Evolutionary conservation across 2,888 invertebrate species (phyloP).

Genomic region (Polydesmus complanatus): DNA sequence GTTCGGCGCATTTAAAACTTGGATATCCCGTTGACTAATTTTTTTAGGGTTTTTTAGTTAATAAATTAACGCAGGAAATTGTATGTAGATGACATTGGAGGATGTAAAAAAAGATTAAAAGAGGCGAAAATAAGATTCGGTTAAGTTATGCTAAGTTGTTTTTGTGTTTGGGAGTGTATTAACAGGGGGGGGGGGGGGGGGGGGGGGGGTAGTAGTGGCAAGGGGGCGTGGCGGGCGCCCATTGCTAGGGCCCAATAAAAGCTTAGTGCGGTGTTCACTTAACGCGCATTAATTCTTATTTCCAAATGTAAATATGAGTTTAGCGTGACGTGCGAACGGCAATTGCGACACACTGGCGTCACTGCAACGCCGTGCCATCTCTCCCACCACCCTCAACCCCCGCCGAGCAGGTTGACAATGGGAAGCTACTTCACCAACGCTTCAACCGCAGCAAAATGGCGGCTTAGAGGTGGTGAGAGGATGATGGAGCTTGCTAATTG

Average conservation of each 20-base stretch:
- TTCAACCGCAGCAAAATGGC: not conserved
- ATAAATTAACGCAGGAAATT: too few relatives aligned
- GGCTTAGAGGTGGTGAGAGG: too few relatives aligned
- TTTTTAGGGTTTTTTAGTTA: too few relatives aligned
- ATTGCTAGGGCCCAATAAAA: not conserved
- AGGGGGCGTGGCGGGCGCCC: not conserved
- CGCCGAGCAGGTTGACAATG: not conserved
- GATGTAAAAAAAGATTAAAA: not conserved
- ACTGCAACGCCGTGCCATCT: too few relatives aligned
- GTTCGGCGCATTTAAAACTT: too few relatives aligned
- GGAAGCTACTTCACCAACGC: not conserved
- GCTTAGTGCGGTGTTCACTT: not conserved
- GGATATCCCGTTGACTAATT: too few relatives aligned
- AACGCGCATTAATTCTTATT: not conserved
- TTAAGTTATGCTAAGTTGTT: too few relatives aligned
- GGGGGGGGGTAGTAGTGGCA: not conserved
- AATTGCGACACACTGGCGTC: not conserved
- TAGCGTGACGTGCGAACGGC: not conserved
- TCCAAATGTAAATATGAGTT: not conserved
- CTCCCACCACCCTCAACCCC: too few relatives aligned
- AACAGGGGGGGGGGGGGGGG: not conserved
- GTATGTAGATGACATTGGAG: too few relatives aligned
- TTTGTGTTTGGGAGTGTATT: not conserved
- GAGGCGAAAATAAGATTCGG: too few relatives aligned
- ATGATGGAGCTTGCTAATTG: not conserved